Percentiles rank a stretch among this genome's conserved stretches.
Evolutionary conservation across 1,140 invertebrate species (phyloP).

Genomic region (Micrasema longulum): DNA sequence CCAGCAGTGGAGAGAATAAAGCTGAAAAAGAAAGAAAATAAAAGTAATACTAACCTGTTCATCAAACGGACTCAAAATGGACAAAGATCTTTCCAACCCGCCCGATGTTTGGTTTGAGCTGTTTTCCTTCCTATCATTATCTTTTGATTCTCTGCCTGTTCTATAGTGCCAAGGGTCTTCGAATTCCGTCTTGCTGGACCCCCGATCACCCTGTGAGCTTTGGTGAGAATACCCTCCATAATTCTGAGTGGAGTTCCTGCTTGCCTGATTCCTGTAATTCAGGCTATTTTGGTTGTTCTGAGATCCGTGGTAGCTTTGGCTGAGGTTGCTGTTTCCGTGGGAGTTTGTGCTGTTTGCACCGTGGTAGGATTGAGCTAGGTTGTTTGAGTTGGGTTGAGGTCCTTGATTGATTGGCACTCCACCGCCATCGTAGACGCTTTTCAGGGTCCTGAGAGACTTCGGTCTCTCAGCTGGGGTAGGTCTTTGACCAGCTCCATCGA

Average conservation of each 20-base stretch:
- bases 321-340: constrained; percentile 46
- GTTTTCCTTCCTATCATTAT: constrained; percentile 18
- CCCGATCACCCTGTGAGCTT: constrained; percentile 58
- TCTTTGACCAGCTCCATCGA: constrained; percentile 70
- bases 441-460: constrained; percentile 78
- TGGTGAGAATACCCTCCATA: constrained; percentile 57
- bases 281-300: constrained; percentile 61
- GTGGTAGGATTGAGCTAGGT: constrained; percentile 57
- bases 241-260: not conserved
- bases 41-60: constrained; percentile 70
- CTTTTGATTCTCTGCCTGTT: constrained; percentile 25
- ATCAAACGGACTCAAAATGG: constrained; percentile 89
- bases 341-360: constrained; percentile 56
- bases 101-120: constrained; percentile 58
- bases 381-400: constrained; percentile 51
- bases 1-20: too few species aligned
- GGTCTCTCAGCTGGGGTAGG: constrained; percentile 75
- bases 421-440: constrained; percentile 71
- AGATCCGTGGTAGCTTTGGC: constrained; percentile 58
- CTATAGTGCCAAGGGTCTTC: constrained; percentile 57
- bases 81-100: constrained; percentile 72
- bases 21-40: too few species aligned
- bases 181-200: constrained; percentile 61
- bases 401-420: constrained; percentile 52
- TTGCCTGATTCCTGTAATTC: constrained; percentile 23